Conservation (phyloP, 2,797 vertebrate species). For the Thripadectes ignobilis region DNA sequence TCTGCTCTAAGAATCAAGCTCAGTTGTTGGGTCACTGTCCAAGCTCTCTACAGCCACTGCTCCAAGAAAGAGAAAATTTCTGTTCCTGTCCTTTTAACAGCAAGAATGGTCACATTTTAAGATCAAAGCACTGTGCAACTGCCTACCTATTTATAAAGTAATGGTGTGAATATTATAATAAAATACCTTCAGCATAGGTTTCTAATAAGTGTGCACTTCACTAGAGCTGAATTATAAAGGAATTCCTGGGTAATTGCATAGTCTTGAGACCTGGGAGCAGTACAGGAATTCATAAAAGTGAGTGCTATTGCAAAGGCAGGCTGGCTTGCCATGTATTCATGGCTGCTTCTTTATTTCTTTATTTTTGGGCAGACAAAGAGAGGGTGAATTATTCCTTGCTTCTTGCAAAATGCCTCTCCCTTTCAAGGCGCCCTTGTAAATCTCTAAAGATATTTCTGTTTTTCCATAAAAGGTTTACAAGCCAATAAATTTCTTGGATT, state of each 20-base stretch:
- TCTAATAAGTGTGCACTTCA: neutral
- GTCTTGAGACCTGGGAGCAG: neutral
- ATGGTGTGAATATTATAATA: neutral
- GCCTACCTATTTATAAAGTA: neutral
- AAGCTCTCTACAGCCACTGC: neutral
- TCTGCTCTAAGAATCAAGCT: neutral
- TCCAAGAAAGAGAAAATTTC: neutral
- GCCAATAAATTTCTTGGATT: neutral
- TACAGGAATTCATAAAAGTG: neutral
- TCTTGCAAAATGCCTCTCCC: neutral
- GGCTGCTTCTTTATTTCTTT: neutral
- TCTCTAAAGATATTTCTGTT: neutral
- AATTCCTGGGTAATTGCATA: slow-evolving; percentile 24
- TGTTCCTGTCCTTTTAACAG: neutral
- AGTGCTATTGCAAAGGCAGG: neutral
- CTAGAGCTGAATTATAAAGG: neutral
- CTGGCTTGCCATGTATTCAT: neutral
- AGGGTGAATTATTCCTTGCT: neutral
- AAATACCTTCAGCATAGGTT: neutral
- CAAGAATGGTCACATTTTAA: neutral
- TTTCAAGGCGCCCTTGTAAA: neutral
- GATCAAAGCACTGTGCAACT: neutral
- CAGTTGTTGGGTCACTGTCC: neutral
- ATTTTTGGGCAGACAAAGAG: neutral
- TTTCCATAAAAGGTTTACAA: neutral